A percentile compares a stretch with the other conserved stretches of the same genome.
These are phyloP conservation scores for Scyliorhinus canicula DNA, from an alignment of 2,797 vertebrate genomes.

Conservation along the genomic window DNA sequence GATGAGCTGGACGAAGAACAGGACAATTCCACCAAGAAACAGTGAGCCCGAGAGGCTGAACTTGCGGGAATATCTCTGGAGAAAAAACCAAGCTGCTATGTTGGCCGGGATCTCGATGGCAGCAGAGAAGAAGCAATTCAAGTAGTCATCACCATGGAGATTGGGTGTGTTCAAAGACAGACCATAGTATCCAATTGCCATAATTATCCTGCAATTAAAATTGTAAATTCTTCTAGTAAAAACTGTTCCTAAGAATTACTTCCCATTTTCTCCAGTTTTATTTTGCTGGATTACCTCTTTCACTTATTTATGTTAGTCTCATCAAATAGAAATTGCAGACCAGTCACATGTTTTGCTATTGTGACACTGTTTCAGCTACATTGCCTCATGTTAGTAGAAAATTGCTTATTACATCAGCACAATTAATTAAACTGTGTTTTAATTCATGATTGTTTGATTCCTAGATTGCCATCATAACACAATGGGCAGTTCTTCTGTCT, in stretches of 20 bases:
- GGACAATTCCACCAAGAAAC: constrained; percentile 68
- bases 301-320: neutral
- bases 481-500: neutral
- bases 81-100: constrained; percentile 70
- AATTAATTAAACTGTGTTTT: neutral
- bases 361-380: neutral
- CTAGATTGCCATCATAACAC: neutral
- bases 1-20: constrained; percentile 73
- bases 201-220: constrained; percentile 64
- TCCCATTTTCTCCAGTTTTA: neutral
- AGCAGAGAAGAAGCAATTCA: constrained; percentile 81
- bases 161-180: constrained; percentile 83
- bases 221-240: constrained; percentile 24
- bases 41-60: constrained; percentile 65
- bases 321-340: neutral
- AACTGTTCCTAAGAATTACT: neutral
- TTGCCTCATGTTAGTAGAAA: neutral
- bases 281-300: neutral
- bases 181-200: constrained; percentile 74
- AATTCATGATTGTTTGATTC: neutral
- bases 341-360: neutral
- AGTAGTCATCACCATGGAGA: constrained; percentile 68
- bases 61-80: constrained; percentile 62
- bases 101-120: constrained; percentile 78
- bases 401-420: neutral